Evolutionary conservation across 1,140 invertebrate species (phyloP), one percentile per base, ranked within the genome.

Genomic region (Drosophila busckii): DNA sequence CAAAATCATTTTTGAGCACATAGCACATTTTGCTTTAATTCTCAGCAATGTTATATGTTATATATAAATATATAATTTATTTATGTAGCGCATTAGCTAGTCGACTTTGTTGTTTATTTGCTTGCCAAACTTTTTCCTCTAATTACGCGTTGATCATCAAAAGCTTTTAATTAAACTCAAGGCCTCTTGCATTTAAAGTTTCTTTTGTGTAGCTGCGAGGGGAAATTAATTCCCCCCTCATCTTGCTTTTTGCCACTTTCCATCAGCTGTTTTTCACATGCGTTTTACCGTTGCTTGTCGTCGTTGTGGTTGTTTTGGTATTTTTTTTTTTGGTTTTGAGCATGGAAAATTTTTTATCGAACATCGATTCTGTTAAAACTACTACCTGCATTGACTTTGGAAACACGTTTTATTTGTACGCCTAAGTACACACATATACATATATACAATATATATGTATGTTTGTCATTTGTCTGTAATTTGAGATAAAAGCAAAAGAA

Each of bases 361-460:
- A 32, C 16, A 49, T 29, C n/a, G 20, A 35, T 20, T 44, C 32
- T 19, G 3, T 10, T 3, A 16, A 20, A 3, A 3, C 0, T 26
- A 49, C 53, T 70, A 70, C 67, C 66, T 70, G 66, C 26, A 44
- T 28, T 40, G 44, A n/a, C 15, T 52, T 4, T 4, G 19, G n/a
- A 44, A 54, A 61, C 48, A 60, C 42, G 37, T 69, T 75, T 68
- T 75, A 75, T 75, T 75, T 69, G 69, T 64, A 59, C 35, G 46
- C 59, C 31, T 28, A 42, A 34, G 48, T 64, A 69, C 13, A 61
- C 16, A 48, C 6, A 40, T 10, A 20, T 17, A 28, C 23, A 10
- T 13, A 50, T 12, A 44, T 23, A 20, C 31, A 63, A 28, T 5
- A 9, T 42, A 9, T 38, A 35, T 31, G 4, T 22, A 25, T 22